These are phyloP conservation scores for Listronotus bonariensis DNA, from an alignment of 1,140 invertebrate genomes.

Conservation along the genomic window DNA sequence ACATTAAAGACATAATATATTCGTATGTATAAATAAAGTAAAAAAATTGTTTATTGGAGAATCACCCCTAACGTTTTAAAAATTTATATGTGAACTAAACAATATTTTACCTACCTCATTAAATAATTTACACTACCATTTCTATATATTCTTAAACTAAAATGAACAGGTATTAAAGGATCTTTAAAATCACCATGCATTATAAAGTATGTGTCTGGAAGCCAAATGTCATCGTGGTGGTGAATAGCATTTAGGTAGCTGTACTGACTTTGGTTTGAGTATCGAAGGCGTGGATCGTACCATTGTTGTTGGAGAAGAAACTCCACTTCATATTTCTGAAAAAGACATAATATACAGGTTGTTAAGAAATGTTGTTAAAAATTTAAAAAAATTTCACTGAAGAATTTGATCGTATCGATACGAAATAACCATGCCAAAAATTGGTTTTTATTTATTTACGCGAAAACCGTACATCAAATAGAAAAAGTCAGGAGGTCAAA, in stretches of 20 bases:
- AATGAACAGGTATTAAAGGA: constrained; percentile 87
- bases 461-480: no score
- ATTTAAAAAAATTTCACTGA: no score
- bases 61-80: no score
- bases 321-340: constrained; percentile 93
- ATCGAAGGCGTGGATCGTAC: constrained; percentile 83
- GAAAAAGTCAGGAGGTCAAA: no score
- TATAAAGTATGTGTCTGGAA: constrained; percentile 92
- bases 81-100: not conserved
- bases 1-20: no score
- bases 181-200: constrained; percentile 95
- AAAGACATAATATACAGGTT: no score
- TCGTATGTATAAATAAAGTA: no score
- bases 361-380: no score
- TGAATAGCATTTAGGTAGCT: constrained; percentile 88
- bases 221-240: constrained; percentile 87
- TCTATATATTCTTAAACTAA: constrained; percentile 85
- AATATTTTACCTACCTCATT: constrained; percentile 69
- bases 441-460: no score
- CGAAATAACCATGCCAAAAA: no score
- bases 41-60: no score
- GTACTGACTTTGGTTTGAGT: constrained; percentile 83
- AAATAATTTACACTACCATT: constrained; percentile 92
- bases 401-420: no score
- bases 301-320: constrained; percentile 89